Evolutionary conservation across 1,140 invertebrate genomes (phyloP).

Genomic region (Cyclina sinensis): DNA sequence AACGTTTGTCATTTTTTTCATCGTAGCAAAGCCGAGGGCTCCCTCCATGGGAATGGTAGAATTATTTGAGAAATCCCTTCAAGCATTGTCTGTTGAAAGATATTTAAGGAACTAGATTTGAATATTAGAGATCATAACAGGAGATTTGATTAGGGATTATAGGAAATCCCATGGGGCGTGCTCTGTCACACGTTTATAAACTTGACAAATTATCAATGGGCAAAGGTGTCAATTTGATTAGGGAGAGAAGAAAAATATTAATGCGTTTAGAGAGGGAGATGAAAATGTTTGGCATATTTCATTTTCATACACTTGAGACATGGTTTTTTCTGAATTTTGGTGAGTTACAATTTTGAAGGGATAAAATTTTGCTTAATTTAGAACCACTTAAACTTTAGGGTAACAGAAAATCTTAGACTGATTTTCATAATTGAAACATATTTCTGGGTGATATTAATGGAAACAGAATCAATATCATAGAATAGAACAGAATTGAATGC

Average conservation of each 20-base stretch:
- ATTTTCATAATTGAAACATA: too few species aligned
- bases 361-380: background rate
- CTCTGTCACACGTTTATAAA: conserved; percentile 63
- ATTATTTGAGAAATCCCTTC: conserved; percentile 10
- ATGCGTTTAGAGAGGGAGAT: conserved; percentile 5
- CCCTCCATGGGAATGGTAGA: background rate
- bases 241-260: conserved; percentile 45
- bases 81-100: conserved; percentile 33
- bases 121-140: conserved; percentile 68
- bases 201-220: conserved; percentile 68
- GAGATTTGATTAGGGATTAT: conserved; percentile 61
- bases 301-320: conserved; percentile 41
- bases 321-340: background rate
- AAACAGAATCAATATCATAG: too few species aligned
- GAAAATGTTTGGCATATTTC: conserved; percentile 52
- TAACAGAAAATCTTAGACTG: too few species aligned
- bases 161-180: conserved; percentile 17
- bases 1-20: conserved; percentile 49
- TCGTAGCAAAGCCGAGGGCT: conserved; percentile 22
- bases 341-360: background rate
- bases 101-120: conserved; percentile 61
- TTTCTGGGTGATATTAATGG: too few species aligned
- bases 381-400: too few species aligned
- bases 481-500: too few species aligned
- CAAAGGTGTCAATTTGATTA: conserved; percentile 61